Percentiles rank a stretch among this genome's conserved stretches.
phyloP scores from a whole-genome alignment of 35 echinoderm and acorn worm genomes.

The Ophiothrix spiculata region DNA sequence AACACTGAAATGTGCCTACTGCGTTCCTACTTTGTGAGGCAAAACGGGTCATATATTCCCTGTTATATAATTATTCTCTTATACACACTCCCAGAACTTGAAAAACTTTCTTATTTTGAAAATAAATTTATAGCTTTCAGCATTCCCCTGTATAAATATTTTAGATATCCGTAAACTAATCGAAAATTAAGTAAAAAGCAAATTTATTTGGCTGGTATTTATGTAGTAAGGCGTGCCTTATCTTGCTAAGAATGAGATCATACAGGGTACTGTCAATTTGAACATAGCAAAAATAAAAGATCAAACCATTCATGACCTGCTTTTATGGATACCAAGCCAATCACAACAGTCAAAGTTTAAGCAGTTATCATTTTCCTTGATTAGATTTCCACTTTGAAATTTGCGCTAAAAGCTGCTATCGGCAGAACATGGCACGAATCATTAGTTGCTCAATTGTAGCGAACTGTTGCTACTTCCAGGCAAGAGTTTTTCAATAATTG shows the following conservation, averaged over 20 bases:
- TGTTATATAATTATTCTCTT: too few relatives aligned
- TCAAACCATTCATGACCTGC: background rate
- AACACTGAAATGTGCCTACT: too few relatives aligned
- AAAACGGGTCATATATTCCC: too few relatives aligned
- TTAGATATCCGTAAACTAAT: background rate
- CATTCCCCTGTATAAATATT: too few relatives aligned
- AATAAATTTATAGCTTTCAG: too few relatives aligned
- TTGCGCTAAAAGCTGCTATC: slow-evolving; percentile 11
- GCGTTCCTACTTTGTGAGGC: too few relatives aligned
- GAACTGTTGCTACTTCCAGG: background rate
- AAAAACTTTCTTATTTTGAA: too few relatives aligned
- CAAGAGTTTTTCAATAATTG: background rate
- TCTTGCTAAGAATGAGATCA: background rate
- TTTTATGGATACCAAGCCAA: background rate
- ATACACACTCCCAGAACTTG: too few relatives aligned
- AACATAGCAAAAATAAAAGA: slow-evolving; percentile 1
- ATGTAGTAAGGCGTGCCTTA: background rate
- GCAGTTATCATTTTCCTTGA: background rate
- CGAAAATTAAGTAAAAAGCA: background rate
- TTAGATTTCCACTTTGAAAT: slow-evolving; percentile 1
- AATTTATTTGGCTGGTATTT: background rate
- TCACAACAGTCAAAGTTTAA: background rate
- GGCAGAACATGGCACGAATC: background rate
- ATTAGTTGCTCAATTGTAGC: slow-evolving; percentile 1
- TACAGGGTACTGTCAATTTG: background rate